Evolutionary conservation across 2,797 vertebrate species (phyloP).

Genomic region (Poecilia velifera): DNA sequence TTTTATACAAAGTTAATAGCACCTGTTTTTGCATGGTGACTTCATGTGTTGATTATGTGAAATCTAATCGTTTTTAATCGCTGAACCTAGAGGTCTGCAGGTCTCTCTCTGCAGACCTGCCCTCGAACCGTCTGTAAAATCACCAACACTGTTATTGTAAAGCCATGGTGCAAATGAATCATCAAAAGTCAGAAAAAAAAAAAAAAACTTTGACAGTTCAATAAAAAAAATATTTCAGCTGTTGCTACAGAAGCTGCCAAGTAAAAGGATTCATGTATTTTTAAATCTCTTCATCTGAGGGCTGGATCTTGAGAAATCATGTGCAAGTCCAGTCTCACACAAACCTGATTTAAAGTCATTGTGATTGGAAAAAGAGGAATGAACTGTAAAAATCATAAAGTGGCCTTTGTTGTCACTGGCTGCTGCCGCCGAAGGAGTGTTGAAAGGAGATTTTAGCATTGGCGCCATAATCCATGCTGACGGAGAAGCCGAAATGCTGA

Average conservation of each 20-base stretch:
- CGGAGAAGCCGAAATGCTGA: conserved; percentile 56
- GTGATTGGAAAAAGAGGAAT: background rate
- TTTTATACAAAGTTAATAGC: background rate
- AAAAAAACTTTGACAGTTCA: conserved; percentile 3
- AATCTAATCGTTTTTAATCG: background rate
- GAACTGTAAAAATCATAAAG: background rate
- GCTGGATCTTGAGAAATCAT: conserved; percentile 6
- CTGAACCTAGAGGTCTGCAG: background rate
- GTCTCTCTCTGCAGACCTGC: background rate
- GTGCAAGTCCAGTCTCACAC: background rate
- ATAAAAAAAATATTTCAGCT: background rate
- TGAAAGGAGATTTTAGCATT: conserved; percentile 86
- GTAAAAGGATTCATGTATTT: background rate
- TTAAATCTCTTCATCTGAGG: background rate
- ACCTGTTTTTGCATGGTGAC: background rate
- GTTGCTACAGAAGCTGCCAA: background rate
- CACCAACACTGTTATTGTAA: conserved; percentile 18
- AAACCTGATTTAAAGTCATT: background rate
- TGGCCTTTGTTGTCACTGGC: conserved; percentile 7
- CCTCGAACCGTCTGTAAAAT: background rate
- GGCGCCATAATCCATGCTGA: conserved; percentile 82
- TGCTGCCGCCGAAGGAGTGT: conserved; percentile 78
- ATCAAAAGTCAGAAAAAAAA: conserved; percentile 17
- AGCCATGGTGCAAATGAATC: conserved; percentile 24
- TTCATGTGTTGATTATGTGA: background rate